phyloP scores from a whole-genome alignment of 2,888 invertebrate genomes.

The Rhagonycha fulva region DNA sequence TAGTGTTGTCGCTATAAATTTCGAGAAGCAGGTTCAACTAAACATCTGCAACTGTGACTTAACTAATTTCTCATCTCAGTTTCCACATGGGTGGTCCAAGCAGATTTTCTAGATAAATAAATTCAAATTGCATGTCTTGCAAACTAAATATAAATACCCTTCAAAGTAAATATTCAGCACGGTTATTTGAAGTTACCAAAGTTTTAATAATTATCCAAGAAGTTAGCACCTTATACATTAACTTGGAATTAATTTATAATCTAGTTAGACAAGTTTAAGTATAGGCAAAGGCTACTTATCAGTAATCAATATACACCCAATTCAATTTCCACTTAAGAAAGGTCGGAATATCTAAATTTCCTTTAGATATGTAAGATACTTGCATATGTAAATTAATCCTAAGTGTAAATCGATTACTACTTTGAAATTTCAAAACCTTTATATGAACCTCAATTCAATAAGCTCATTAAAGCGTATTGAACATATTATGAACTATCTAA shows the following conservation, averaged over 20 bases:
- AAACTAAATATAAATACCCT: not conserved
- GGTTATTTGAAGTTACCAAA: not conserved
- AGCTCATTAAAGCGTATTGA: not conserved
- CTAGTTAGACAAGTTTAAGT: not conserved
- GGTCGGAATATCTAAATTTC: constrained; percentile 16
- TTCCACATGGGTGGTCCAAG: constrained; percentile 40
- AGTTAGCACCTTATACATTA: not conserved
- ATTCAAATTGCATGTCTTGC: constrained; percentile 38
- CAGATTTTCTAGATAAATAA: constrained; percentile 47
- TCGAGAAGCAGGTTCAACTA: constrained; percentile 26
- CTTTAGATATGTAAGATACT: constrained; percentile 8
- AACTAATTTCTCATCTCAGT: constrained; percentile 48
- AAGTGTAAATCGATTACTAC: constrained; percentile 1
- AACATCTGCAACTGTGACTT: constrained; percentile 48
- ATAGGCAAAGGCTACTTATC: constrained; percentile 4
- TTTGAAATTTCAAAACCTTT: not conserved
- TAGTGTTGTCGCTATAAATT: constrained; percentile 40
- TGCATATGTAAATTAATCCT: constrained; percentile 16
- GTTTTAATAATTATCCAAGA: not conserved
- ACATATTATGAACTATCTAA: not conserved
- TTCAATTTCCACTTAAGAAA: constrained; percentile 17
- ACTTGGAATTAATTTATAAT: not conserved
- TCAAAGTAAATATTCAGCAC: not conserved
- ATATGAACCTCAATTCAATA: not conserved
- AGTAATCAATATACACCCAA: constrained; percentile 12